Percentiles rank a stretch among this genome's conserved stretches.
phyloP scores from a whole-genome alignment of 2,888 invertebrate genomes.

The Cerastoderma edule region DNA sequence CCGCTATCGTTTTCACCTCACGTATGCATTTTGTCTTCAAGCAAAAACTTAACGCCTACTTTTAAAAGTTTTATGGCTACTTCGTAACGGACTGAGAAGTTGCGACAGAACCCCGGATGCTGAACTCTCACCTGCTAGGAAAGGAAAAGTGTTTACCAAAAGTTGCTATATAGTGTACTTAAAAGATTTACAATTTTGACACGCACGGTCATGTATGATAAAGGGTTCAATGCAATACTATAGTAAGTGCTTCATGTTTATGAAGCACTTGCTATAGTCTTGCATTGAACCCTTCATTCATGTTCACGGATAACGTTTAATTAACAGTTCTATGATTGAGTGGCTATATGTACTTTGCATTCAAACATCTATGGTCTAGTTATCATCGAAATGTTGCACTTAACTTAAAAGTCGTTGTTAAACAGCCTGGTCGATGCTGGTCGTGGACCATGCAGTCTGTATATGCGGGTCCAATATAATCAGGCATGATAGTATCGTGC shows the following conservation, averaged over 20 bases:
- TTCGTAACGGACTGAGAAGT: no score
- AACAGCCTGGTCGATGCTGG: no score
- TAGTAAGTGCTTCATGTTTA: background rate
- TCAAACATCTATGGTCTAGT: no score
- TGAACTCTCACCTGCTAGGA: slow-evolving; percentile 25
- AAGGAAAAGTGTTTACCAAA: slow-evolving; percentile 4
- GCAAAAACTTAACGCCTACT: background rate
- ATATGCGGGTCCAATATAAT: no score
- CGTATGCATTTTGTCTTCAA: background rate
- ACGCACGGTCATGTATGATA: no score
- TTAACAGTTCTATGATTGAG: background rate
- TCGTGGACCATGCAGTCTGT: no score
- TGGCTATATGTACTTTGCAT: no score
- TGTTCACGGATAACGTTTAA: background rate
- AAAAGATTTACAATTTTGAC: background rate
- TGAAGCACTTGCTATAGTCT: background rate
- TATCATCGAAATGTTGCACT: no score
- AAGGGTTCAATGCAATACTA: background rate
- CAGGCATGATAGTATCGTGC: no score
- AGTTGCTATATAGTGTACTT: background rate
- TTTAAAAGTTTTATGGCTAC: background rate
- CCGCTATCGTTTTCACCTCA: background rate
- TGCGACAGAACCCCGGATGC: slow-evolving; percentile 23
- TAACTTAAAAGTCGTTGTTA: no score
- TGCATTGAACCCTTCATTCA: background rate